Base-by-base conservation (phyloP, 2,888 invertebrate genomes). In the Andrena dorsata region DNA sequence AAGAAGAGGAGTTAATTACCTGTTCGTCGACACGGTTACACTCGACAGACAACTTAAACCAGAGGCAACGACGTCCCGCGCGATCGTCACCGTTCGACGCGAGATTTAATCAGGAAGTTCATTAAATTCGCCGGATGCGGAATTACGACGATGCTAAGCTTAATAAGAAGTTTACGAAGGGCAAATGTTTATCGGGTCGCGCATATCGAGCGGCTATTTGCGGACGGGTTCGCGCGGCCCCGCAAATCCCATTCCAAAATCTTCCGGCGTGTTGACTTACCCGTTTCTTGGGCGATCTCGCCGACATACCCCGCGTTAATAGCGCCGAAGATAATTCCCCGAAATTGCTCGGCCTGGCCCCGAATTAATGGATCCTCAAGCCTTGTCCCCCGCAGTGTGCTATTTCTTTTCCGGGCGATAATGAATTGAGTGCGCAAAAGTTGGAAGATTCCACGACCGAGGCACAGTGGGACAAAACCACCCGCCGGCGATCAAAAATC, bases 51-150 rank as follows among this genome's bases (percentile, higher is more conserved):
- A 58, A 71, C 49, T 53, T 20, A 26, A 35, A 49, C n/a, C 41
- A 47, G 28, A 26, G 1, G 35, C 30, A 2, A 10, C 26, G 60
- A 3, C 53, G 61, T 58, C 68, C 20, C 26, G 1, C 2, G 47
- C 47, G 35, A 47, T 58, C 35, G 32, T 23, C 28, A 41, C n/a
- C 49, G 53, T 53, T 65, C 51, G 65, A 35, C n/a, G 68, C 20
- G 32, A 49, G 65, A 65, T 69, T 80, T 80, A 70, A 80, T 70
- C 68, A 65, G 65, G 26, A 81, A 81, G 65, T 81, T 82, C 66
- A 81, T 82, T 81, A 80, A 70, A 70, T 75, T 61, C 60, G 8
- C 28, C 23, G 53, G 60, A 51, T 66, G 23, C 7, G 16, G 35
- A 81, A 70, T 65, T 56, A 61, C 61, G 65, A 41, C 51, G 65